Evolutionary conservation across 2,888 invertebrate genomes (phyloP), one percentile per base, ranked within the genome.

Genomic region (Orchesella flavescens): DNA sequence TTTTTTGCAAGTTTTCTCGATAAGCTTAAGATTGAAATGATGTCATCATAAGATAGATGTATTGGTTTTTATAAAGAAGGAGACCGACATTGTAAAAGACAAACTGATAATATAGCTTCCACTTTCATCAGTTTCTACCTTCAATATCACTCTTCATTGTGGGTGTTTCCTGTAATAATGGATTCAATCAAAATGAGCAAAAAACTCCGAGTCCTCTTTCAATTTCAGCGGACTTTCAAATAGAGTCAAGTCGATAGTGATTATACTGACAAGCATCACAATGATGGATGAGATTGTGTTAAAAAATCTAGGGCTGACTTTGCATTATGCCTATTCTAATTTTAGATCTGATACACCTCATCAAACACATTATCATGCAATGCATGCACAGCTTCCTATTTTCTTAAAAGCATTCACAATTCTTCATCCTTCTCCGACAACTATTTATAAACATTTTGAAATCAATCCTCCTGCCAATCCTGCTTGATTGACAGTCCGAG

Each of bases 371-470:
- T 71, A 80, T 57, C 59, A 68, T 43, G 63, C 43, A 34, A 12
- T 44, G 15, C 12, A 46, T 63, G 61, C 59, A 57, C 19, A 34
- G 19, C 13, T 21, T 49, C 53, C 53, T 19, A 46, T 46, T 53
- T 44, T 43, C 46, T 10, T 43, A 66, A 68, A 13, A 17, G 46
- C 24, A 21, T 53, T 15, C 13, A 69, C 24, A 23, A n/a, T 23
- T 19, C 34, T 49, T 49, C 55, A 21, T 71, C 55, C n/a, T 24
- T 23, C n/a, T 17, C 15, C 44, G 24, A 78, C 34, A 61, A 44
- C 80, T 80, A 73, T 80, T 80, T 80, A 80, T 78, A 78, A 69
- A 78, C 69, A 69, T 78, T 78, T 69, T 34, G 34, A 44, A 81
- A 74, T 81, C 81, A 81, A 81, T 81, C 59, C n/a, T 21, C 23